Base-by-base conservation (phyloP, 2,888 invertebrate genomes). In the Dioctria rufipes region DNA sequence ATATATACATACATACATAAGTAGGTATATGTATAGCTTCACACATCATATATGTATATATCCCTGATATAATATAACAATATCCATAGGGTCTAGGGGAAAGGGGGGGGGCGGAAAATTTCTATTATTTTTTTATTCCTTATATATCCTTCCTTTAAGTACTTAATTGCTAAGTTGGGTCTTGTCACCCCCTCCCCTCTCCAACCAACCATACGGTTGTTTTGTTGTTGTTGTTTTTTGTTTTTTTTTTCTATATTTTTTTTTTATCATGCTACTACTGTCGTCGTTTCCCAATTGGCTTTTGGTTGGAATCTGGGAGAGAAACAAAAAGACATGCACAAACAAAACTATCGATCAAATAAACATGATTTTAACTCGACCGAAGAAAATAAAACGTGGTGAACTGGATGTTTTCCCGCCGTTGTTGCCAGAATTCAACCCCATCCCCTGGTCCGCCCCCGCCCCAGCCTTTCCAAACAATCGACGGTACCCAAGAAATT, bases 301-400 rank as follows among this genome's bases (percentile, higher is more conserved):
- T 25, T 25, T 25, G 25, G 25, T 25, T 6, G 39, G 54, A 71
- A 71, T 71, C 71, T 71, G 11, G 43, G 3, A 75, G 60, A 13
- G 37, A 58, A 61, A 75, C 13, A 46, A 60, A 61, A 61, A 25
- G 13, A 60, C 61, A 60, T 60, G 46, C 60, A 75, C 61, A 75
- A 75, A 75, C 75, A 75, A 75, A 75, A 75, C 61, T 75, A 75
- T 75, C 75, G 75, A 75, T 75, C 75, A 75, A 75, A 75, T 75
- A 75, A 75, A 46, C 61, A 75, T 75, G 75, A 75, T 39, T 54
- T 75, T 75, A 60, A 75, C 75, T 43, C 25, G 25, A 60, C 46
- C 25, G 46, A 40, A 58, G 58, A 73, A 73, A 69, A 65, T 39
- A 11, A 42, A 25, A 25, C 25, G 25, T 25, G 25, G 25, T 25